Conservation (phyloP, 92 coral and sea anemone species). For the Anthopleura xanthogrammica region DNA sequence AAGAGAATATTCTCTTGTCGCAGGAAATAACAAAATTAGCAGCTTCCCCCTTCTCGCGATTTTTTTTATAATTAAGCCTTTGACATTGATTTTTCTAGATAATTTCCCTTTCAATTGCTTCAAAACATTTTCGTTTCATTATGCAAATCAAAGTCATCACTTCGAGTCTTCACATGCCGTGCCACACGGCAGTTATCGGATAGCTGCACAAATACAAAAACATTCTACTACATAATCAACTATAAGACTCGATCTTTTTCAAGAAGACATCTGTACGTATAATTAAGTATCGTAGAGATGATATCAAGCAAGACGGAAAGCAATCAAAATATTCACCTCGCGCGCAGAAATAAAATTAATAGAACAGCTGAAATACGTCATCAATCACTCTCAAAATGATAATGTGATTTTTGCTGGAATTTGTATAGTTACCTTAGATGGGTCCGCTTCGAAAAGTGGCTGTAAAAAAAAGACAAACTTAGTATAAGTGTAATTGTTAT, state of each 20-base stretch:
- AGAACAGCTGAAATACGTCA: background rate
- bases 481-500: background rate
- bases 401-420: background rate
- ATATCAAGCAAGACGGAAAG: background rate
- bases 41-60: no score
- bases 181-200: background rate
- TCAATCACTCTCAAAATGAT: background rate
- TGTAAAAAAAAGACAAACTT: constrained; percentile 24
- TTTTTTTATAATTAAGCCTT: background rate
- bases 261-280: background rate
- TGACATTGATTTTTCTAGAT: background rate
- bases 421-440: constrained; percentile 56
- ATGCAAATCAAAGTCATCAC: background rate
- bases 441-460: constrained; percentile 78
- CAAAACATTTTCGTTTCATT: background rate
- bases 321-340: background rate
- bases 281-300: background rate
- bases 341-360: background rate
- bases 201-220: background rate
- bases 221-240: background rate
- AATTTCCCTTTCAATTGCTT: background rate
- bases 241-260: background rate
- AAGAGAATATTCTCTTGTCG: no score
- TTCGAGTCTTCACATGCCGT: background rate
- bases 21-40: background rate